These are phyloP conservation scores for Psilopsiagon aymara DNA, from an alignment of 2,113 vertebrate species.

Conservation along the genomic window DNA sequence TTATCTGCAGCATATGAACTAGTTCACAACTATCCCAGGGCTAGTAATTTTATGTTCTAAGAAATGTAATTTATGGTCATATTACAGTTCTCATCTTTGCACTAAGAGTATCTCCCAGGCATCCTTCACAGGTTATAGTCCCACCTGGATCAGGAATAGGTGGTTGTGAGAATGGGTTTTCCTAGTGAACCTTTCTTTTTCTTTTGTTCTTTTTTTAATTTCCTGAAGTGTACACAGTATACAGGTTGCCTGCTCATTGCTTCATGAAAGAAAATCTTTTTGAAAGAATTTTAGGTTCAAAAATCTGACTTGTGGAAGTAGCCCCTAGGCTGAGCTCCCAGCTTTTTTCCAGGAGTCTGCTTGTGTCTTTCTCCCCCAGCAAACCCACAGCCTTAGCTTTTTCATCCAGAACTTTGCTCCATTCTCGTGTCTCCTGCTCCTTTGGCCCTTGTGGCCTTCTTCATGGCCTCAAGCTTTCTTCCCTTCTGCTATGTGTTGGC, in stretches of 20 bases:
- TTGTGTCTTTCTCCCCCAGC: background rate
- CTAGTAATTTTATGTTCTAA: background rate
- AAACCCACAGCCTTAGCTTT: fast-evolving
- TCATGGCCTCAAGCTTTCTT: background rate
- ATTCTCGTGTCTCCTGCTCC: fast-evolving
- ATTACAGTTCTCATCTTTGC: background rate
- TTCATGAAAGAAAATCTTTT: background rate
- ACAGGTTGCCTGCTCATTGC: background rate
- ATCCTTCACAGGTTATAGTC: background rate
- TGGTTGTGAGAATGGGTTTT: background rate
- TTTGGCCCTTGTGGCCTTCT: background rate
- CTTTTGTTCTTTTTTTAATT: background rate
- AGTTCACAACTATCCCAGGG: conserved; percentile 19
- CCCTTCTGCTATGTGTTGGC: background rate
- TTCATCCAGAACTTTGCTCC: background rate
- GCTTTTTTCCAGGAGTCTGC: background rate
- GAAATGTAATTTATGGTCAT: background rate
- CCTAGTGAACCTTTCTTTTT: background rate
- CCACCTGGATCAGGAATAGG: background rate
- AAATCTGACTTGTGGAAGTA: background rate
- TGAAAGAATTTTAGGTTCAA: background rate
- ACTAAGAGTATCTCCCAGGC: background rate
- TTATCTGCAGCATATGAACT: conserved; percentile 6
- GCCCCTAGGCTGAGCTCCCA: background rate
- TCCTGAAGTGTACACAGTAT: background rate